Percentiles rank a stretch among this genome's conserved stretches.
phyloP scores from a whole-genome alignment of 2,888 invertebrate species.

The Xanthia togata region DNA sequence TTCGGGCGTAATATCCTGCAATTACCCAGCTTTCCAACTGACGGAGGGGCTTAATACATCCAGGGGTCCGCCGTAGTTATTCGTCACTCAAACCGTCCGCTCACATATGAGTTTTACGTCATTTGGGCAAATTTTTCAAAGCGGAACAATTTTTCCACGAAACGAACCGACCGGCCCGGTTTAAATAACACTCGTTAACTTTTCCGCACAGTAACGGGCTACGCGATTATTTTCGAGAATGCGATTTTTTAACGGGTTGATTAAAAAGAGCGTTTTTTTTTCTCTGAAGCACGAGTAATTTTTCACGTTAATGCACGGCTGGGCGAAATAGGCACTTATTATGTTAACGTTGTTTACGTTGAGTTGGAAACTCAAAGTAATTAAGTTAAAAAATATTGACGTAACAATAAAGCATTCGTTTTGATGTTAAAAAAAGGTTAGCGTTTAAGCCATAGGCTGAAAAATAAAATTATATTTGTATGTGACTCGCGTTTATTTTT shows the following conservation, averaged over 20 bases:
- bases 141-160: conserved; percentile 82
- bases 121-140: conserved; percentile 87
- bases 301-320: conserved; percentile 76
- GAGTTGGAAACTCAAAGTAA: conserved; percentile 60
- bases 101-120: conserved; percentile 87
- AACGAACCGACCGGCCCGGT: conserved; percentile 74
- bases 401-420: conserved; percentile 51
- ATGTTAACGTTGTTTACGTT: conserved; percentile 67
- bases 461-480: conserved; percentile 33
- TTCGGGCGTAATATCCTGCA: conserved; percentile 70
- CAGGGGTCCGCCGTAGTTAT: conserved; percentile 75
- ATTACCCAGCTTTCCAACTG: conserved; percentile 76
- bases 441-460: neutral
- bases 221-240: conserved; percentile 84
- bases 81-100: conserved; percentile 72
- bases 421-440: conserved; percentile 38
- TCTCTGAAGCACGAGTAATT: conserved; percentile 73
- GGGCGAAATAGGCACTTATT: conserved; percentile 71
- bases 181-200: conserved; percentile 89
- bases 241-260: conserved; percentile 85
- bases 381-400: conserved; percentile 64
- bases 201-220: conserved; percentile 81
- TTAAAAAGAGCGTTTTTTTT: conserved; percentile 75
- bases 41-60: conserved; percentile 74
- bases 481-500: conserved; percentile 27